Percentiles rank a stretch among this genome's conserved stretches.
phyloP scores from a whole-genome alignment of 2,888 invertebrate genomes.

The Malthinus seriepunctatus region DNA sequence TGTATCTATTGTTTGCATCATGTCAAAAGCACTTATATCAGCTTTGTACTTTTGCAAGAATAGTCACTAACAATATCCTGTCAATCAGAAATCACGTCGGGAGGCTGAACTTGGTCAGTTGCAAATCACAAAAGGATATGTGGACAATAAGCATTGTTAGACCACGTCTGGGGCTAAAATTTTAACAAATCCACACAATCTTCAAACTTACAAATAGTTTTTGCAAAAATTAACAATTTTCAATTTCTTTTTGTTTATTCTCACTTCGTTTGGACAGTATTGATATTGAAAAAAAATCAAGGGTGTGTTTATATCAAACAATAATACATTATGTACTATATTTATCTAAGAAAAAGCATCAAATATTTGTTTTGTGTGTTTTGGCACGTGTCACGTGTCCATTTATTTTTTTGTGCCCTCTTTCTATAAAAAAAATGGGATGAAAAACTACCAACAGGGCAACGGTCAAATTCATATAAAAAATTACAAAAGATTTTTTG shows the following conservation, averaged over 20 bases:
- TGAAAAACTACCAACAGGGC: slow-evolving; percentile 46
- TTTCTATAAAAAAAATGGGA: slow-evolving; percentile 33
- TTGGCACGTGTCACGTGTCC: slow-evolving; percentile 35
- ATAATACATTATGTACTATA: not conserved
- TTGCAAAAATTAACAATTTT: not conserved
- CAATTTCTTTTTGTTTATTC: slow-evolving; percentile 1
- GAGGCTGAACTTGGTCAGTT: slow-evolving; percentile 25
- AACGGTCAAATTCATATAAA: slow-evolving; percentile 48
- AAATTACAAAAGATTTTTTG: slow-evolving; percentile 42
- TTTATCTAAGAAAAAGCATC: slow-evolving; percentile 24
- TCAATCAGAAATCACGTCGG: slow-evolving; percentile 31
- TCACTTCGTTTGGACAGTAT: not conserved
- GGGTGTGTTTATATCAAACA: not conserved
- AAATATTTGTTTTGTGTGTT: slow-evolving; percentile 37
- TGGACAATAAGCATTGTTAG: slow-evolving; percentile 25
- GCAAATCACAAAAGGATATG: slow-evolving; percentile 21
- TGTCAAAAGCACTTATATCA: slow-evolving; percentile 33
- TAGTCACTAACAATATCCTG: slow-evolving; percentile 33
- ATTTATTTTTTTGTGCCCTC: slow-evolving; percentile 27
- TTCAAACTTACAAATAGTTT: slow-evolving; percentile 13
- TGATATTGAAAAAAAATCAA: not conserved
- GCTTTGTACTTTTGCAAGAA: slow-evolving; percentile 32
- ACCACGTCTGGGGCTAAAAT: slow-evolving; percentile 1
- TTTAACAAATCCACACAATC: slow-evolving; percentile 19
- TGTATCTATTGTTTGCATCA: slow-evolving; percentile 29